Conservation (phyloP, 1,140 invertebrate species). For the roundworm (Caenorhabditis elegans) region DNA sequence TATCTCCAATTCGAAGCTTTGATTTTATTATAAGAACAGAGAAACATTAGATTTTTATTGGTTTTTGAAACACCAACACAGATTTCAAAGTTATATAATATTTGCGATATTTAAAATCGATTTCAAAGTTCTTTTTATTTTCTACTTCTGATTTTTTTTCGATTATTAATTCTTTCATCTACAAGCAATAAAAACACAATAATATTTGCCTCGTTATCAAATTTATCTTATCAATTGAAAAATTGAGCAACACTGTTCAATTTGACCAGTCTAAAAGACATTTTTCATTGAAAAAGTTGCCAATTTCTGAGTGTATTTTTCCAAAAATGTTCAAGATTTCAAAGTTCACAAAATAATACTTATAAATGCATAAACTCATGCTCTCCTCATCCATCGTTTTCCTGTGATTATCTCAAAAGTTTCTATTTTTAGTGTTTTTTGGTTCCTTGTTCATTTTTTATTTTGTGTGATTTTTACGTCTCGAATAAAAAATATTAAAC, state of each 20-base stretch:
- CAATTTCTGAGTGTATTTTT: slow-evolving; percentile 1
- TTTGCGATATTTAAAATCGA: no score
- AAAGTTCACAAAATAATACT: slow-evolving; percentile 2
- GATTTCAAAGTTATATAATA: no score
- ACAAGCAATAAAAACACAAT: neutral
- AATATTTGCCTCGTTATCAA: neutral
- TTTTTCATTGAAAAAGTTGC: slow-evolving; percentile 19
- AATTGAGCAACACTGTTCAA: neutral
- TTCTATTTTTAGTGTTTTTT: neutral
- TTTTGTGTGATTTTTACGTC: no score
- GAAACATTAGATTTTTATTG: no score
- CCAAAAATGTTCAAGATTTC: no score
- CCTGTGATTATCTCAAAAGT: neutral
- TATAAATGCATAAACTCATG: neutral
- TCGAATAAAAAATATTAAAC: no score
- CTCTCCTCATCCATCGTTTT: neutral
- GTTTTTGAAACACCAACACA: no score
- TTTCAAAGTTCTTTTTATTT: no score
- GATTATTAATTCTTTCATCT: neutral
- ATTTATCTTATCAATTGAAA: slow-evolving; percentile 1
- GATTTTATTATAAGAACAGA: no score
- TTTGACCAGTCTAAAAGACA: neutral
- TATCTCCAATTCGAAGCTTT: no score
- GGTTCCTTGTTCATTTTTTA: neutral
- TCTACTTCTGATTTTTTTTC: neutral